Percentiles rank a stretch among this genome's conserved stretches.
phyloP scores from a whole-genome alignment of 2,888 invertebrate genomes.

The Drosophila pseudotakahashii region DNA sequence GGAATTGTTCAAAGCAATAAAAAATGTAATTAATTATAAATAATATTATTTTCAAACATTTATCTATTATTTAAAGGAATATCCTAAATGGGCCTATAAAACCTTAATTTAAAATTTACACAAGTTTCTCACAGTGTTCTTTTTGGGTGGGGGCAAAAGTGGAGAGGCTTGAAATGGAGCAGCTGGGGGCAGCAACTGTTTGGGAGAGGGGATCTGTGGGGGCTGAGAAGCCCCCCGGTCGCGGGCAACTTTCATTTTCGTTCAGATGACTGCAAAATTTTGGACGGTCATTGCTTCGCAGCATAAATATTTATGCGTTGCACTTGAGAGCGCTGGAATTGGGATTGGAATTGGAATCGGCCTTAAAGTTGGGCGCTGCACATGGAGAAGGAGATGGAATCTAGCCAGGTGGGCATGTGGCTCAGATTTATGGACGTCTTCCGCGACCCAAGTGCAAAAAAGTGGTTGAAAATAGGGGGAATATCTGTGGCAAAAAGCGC shows the following conservation, averaged over 20 bases:
- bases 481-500: constrained; percentile 26
- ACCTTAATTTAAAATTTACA: too few species aligned
- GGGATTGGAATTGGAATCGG: constrained; percentile 17
- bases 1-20: too few species aligned
- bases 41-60: too few species aligned
- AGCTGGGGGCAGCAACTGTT: background rate
- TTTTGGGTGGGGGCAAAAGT: constrained; percentile 1
- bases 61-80: too few species aligned
- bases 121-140: background rate
- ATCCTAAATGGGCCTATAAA: too few species aligned
- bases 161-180: background rate
- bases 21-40: too few species aligned
- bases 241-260: constrained; percentile 63
- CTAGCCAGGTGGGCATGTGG: background rate
- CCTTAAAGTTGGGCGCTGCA: constrained; percentile 19
- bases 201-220: constrained; percentile 1
- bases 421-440: constrained; percentile 67
- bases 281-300: constrained; percentile 67
- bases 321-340: constrained; percentile 67
- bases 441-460: constrained; percentile 57
- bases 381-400: constrained; percentile 18
- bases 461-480: background rate
- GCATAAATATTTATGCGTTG: constrained; percentile 76
- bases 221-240: constrained; percentile 16
- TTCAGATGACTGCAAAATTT: constrained; percentile 33